Conservation (phyloP, 2,113 vertebrate genomes). For the Ahaetulla prasina region DNA sequence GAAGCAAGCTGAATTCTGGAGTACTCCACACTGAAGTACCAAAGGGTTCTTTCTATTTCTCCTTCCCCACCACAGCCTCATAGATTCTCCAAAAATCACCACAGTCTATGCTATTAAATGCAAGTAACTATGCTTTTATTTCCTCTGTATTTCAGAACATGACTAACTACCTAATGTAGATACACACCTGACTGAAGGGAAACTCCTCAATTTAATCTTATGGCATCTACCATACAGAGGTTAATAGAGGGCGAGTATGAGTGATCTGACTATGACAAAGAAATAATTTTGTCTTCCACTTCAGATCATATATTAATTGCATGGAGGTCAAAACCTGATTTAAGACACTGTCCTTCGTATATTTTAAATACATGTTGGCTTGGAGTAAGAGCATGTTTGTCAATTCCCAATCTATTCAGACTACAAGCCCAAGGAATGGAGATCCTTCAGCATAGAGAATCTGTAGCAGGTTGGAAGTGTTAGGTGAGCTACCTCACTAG, state of each 20-base stretch:
- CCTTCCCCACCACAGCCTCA: background rate
- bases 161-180: background rate
- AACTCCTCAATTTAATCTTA: background rate
- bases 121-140: background rate
- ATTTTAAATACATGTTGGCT: background rate
- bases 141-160: background rate
- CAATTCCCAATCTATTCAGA: background rate
- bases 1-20: background rate
- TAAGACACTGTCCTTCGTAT: background rate
- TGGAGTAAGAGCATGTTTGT: background rate
- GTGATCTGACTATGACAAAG: background rate
- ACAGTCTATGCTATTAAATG: background rate
- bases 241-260: background rate
- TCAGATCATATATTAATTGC: background rate
- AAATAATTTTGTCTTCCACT: background rate
- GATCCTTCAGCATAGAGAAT: background rate
- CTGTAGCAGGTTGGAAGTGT: background rate
- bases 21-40: background rate
- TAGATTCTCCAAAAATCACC: background rate
- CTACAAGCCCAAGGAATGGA: background rate
- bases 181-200: background rate
- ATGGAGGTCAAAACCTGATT: background rate
- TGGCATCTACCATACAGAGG: background rate
- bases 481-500: background rate
- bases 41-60: background rate